Percentiles rank a stretch among this genome's conserved stretches.
Evolutionary conservation across 1,140 invertebrate species (phyloP).

Genomic region (Pseudomyrmex pallidus): DNA sequence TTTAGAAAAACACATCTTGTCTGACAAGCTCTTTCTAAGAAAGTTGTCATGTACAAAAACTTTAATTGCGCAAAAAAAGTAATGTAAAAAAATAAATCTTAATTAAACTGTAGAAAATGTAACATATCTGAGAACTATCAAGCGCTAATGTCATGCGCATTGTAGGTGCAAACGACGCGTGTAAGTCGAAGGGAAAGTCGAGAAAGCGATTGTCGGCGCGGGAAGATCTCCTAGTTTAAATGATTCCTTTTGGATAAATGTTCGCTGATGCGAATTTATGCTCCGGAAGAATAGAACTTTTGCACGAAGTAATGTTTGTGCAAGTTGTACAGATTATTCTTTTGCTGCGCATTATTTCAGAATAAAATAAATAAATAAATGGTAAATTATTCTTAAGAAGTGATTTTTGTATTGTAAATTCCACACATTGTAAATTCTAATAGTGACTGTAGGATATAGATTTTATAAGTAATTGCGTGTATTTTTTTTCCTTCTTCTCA

Average conservation of each 20-base stretch:
- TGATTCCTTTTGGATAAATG: not conserved
- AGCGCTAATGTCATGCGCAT: not conserved
- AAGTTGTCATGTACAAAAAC: not conserved
- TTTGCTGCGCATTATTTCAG: too few species aligned
- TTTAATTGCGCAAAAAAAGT: not conserved
- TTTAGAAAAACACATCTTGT: too few species aligned
- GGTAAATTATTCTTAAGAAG: too few species aligned
- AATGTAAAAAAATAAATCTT: not conserved
- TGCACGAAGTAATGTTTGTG: not conserved
- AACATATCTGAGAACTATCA: not conserved
- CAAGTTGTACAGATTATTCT: not conserved
- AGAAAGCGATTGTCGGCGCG: slow-evolving; percentile 21
- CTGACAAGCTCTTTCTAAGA: not conserved
- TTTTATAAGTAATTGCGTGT: too few species aligned
- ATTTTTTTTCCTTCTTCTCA: too few species aligned
- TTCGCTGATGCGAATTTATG: not conserved
- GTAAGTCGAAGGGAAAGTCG: slow-evolving; percentile 16
- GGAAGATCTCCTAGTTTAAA: not conserved
- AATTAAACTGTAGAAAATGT: not conserved
- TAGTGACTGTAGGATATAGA: too few species aligned
- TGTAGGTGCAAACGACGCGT: not conserved
- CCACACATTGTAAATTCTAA: too few species aligned
- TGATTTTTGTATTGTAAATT: too few species aligned
- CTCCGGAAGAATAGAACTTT: not conserved
- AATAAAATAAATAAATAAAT: too few species aligned